Percentiles rank a stretch among this genome's conserved stretches.
Conservation (phyloP, 2,888 invertebrate species). For the Syrista parreyssii region DNA sequence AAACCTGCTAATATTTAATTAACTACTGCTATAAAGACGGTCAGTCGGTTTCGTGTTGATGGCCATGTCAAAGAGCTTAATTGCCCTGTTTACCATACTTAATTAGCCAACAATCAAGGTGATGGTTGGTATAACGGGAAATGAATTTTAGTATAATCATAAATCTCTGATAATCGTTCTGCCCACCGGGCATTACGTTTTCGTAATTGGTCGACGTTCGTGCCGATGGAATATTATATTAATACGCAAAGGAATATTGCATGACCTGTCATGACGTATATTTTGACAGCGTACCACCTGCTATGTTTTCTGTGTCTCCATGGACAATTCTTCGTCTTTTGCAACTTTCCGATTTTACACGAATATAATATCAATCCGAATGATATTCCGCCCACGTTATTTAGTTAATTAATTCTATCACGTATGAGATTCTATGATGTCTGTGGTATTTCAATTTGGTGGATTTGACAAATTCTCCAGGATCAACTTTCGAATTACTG, state of each 20-base stretch:
- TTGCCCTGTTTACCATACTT: constrained; percentile 34
- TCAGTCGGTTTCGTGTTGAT: constrained; percentile 20
- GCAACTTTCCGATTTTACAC: not conserved
- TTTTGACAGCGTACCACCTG: not conserved
- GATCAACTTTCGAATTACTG: not conserved
- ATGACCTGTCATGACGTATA: not conserved
- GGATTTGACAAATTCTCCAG: not conserved
- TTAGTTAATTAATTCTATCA: not conserved
- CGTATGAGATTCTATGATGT: not conserved
- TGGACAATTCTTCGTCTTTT: not conserved
- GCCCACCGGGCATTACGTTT: constrained; percentile 24
- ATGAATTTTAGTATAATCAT: constrained; percentile 40
- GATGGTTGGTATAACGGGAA: constrained; percentile 31
- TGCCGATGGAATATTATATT: constrained; percentile 11
- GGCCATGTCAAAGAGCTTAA: constrained; percentile 32
- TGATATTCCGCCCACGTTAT: not conserved
- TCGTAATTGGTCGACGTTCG: constrained; percentile 19
- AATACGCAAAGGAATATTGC: not conserved
- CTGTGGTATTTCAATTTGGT: not conserved
- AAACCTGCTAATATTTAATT: constrained; percentile 2
- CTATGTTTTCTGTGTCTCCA: not conserved
- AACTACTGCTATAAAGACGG: not conserved
- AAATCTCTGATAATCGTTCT: constrained; percentile 35
- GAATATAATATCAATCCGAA: not conserved
- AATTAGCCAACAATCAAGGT: constrained; percentile 37